phyloP scores from a whole-genome alignment of 2,113 vertebrate species.

The Enhydra lutris region DNA sequence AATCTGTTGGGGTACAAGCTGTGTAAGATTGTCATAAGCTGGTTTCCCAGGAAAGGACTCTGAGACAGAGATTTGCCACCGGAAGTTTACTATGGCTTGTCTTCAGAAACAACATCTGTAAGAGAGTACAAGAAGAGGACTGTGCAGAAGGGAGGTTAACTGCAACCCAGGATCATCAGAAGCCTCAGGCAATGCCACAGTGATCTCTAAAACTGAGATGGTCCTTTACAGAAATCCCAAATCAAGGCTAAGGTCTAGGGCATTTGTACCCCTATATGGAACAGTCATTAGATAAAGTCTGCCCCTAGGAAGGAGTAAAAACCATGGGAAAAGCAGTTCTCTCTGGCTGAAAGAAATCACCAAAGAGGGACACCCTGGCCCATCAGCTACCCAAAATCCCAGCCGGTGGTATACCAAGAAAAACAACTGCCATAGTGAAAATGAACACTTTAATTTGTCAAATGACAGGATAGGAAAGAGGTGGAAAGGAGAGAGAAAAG shows the following conservation, averaged over 20 bases:
- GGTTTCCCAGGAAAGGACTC: neutral
- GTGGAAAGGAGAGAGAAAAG: neutral
- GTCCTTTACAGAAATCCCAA: neutral
- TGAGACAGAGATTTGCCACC: neutral
- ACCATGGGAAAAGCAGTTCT: neutral
- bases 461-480: neutral
- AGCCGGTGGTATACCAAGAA: neutral
- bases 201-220: neutral
- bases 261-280: neutral
- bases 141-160: neutral
- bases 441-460: neutral
- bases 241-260: neutral
- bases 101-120: neutral
- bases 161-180: neutral
- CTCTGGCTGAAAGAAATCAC: neutral
- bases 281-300: neutral
- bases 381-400: neutral
- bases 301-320: neutral
- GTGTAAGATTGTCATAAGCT: neutral
- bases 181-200: neutral
- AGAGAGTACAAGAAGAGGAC: neutral
- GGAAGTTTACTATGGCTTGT: neutral
- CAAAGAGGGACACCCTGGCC: neutral
- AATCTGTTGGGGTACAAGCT: neutral
- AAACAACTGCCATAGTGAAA: neutral